A percentile compares a stretch with the other conserved stretches of the same genome.
Evolutionary conservation across 1,140 invertebrate genomes (phyloP).

Genomic region (Drosophila orosa): DNA sequence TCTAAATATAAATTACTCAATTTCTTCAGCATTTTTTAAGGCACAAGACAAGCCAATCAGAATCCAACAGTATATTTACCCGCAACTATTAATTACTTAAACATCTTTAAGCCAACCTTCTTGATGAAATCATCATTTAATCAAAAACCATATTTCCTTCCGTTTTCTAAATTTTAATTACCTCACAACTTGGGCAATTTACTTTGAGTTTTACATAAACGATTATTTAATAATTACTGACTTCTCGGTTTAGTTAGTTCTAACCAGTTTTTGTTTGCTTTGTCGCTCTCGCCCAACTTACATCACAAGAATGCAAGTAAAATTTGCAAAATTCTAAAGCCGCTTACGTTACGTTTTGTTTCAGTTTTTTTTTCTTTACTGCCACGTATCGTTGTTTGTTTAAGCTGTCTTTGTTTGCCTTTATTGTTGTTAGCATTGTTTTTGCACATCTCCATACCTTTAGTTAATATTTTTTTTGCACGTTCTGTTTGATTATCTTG

Average conservation of each 20-base stretch:
- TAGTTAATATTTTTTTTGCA: conserved; percentile 38
- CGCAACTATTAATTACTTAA: background rate
- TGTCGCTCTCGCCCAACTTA: conserved; percentile 43
- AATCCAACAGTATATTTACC: too few species aligned
- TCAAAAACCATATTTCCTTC: background rate
- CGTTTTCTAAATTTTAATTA: conserved; percentile 4
- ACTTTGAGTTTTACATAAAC: conserved; percentile 16
- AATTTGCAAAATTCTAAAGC: conserved; percentile 54
- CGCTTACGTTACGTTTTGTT: conserved; percentile 42
- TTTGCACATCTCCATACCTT: conserved; percentile 7
- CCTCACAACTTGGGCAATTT: conserved; percentile 1
- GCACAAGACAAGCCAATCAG: too few species aligned
- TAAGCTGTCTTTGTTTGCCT: conserved; percentile 36
- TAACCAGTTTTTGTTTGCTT: conserved; percentile 15
- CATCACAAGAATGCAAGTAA: conserved; percentile 71
- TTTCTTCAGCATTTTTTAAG: background rate
- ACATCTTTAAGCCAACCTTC: background rate
- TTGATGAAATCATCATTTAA: background rate
- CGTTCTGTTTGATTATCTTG: conserved; percentile 55
- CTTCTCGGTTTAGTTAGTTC: conserved; percentile 3
- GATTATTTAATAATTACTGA: conserved; percentile 28
- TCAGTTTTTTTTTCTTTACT: conserved; percentile 22
- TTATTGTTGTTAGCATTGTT: conserved; percentile 23
- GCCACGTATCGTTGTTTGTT: conserved; percentile 16
- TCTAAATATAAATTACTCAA: too few species aligned